Evolutionary conservation across 2,888 invertebrate genomes (phyloP).

Genomic region (Willowsia nigromaculata): DNA sequence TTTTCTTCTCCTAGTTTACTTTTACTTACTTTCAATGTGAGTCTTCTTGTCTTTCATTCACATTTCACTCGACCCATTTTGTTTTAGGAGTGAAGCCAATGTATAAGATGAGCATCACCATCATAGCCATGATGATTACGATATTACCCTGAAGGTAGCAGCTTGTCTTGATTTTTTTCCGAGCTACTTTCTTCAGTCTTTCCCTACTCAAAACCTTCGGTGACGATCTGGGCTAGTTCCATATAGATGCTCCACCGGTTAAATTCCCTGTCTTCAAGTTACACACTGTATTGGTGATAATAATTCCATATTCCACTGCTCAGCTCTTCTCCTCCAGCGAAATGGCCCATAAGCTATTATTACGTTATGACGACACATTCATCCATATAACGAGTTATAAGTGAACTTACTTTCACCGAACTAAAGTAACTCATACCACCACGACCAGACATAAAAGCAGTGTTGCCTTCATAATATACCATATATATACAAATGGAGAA

Average conservation of each 20-base stretch:
- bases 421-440: background rate
- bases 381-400: conserved; percentile 57
- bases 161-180: conserved; percentile 55
- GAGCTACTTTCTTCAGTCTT: background rate
- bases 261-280: background rate
- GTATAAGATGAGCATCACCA: conserved; percentile 17
- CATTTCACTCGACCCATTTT: conserved; percentile 62
- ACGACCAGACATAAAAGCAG: background rate
- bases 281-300: conserved; percentile 15
- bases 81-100: conserved; percentile 63
- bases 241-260: conserved; percentile 45
- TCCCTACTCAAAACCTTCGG: conserved; percentile 3
- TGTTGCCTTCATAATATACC: conserved; percentile 23
- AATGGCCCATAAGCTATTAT: conserved; percentile 67
- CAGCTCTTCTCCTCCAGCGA: conserved; percentile 17
- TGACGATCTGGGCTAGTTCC: conserved; percentile 46
- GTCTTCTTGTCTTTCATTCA: conserved; percentile 18
- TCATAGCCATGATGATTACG: conserved; percentile 40
- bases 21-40: conserved; percentile 44
- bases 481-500: conserved; percentile 23
- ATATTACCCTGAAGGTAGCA: conserved; percentile 72
- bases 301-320: background rate
- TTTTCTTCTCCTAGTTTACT: background rate
- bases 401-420: conserved; percentile 18
- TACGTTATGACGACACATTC: conserved; percentile 61